A percentile compares a stretch with the other conserved stretches of the same genome.
Conservation (phyloP, 2,113 vertebrate species). For the Gracilinanus agilis region DNA sequence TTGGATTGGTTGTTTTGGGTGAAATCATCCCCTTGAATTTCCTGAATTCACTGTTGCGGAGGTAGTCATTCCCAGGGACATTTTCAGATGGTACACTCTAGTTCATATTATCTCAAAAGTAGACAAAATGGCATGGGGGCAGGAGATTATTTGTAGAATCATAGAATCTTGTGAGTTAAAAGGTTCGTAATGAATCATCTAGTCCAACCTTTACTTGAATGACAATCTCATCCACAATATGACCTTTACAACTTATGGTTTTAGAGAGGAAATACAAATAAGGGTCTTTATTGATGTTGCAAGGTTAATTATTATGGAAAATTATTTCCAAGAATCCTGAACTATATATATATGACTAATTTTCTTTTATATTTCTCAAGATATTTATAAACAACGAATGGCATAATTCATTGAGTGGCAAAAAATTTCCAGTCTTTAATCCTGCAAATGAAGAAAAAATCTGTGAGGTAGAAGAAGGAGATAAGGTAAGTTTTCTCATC, state of each 20-base stretch:
- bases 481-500: constrained; percentile 82
- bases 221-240: not conserved
- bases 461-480: constrained; percentile 92
- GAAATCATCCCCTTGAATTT: not conserved
- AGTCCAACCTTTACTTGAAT: not conserved
- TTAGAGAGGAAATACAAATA: not conserved
- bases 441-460: constrained; percentile 90
- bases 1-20: not conserved
- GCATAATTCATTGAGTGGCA: constrained; percentile 89
- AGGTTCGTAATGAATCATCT: not conserved
- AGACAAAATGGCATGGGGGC: not conserved
- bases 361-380: constrained; percentile 77
- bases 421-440: constrained; percentile 90
- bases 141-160: not conserved
- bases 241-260: not conserved
- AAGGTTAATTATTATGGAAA: not conserved
- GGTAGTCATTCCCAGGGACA: not conserved
- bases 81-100: not conserved
- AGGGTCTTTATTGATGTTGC: not conserved
- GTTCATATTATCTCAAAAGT: not conserved
- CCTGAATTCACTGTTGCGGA: not conserved
- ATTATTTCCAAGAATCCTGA: not conserved
- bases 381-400: constrained; percentile 95
- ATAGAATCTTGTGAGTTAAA: not conserved
- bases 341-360: constrained; percentile 11